Percentiles rank a stretch among this genome's conserved stretches.
Evolutionary conservation across 2,888 invertebrate species (phyloP).

Genomic region (Gastrophysa polygoni): DNA sequence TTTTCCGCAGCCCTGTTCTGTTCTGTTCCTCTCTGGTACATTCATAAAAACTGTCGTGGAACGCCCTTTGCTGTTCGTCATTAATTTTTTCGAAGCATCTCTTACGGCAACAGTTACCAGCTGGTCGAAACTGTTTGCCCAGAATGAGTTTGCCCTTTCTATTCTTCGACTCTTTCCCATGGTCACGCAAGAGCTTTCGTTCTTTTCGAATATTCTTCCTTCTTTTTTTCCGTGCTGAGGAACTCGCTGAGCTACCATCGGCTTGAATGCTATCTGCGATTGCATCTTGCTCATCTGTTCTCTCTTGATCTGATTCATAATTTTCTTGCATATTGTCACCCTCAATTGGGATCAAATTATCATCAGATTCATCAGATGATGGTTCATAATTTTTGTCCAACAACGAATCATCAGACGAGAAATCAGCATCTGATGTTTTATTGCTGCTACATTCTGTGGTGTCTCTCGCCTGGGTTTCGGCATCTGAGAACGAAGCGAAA

Average conservation of each 20-base stretch:
- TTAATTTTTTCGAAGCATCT: conserved; percentile 10
- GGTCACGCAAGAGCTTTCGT: conserved; percentile 13
- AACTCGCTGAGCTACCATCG: background rate
- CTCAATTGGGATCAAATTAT: conserved; percentile 3
- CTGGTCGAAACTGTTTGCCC: conserved; percentile 3
- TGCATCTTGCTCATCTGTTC: background rate
- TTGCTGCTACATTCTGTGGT: background rate
- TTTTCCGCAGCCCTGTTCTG: conserved; percentile 4
- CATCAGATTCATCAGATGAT: conserved; percentile 3
- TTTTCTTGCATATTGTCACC: conserved; percentile 38
- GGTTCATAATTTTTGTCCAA: conserved; percentile 14
- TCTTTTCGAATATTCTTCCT: conserved; percentile 6
- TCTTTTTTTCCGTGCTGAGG: conserved; percentile 13
- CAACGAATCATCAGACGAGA: conserved; percentile 16
- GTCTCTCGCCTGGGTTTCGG: background rate
- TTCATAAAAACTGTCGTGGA: conserved; percentile 6
- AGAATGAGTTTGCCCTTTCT: conserved; percentile 13
- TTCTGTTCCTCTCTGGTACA: conserved; percentile 10
- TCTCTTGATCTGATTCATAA: conserved; percentile 52
- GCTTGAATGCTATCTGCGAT: background rate
- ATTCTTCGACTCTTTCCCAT: conserved; percentile 14
- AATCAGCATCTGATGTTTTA: background rate
- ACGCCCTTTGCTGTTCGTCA: background rate
- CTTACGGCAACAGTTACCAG: conserved; percentile 1
- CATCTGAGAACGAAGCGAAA: background rate